Evolutionary conservation across 2,113 vertebrate species (phyloP).

Genomic region (Nematolebias whitei): DNA sequence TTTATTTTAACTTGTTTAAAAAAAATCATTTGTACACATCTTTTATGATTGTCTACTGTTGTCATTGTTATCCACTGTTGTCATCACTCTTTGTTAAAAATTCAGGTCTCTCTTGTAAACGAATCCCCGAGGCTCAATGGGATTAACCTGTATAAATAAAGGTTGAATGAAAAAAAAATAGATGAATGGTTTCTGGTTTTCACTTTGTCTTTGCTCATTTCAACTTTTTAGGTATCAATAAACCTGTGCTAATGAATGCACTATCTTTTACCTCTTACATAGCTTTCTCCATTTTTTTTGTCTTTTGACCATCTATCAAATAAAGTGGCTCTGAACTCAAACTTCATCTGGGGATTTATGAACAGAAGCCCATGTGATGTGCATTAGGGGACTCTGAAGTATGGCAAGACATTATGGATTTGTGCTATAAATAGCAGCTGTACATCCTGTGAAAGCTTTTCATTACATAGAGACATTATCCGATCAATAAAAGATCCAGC

Average conservation of each 20-base stretch:
- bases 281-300: constrained; percentile 18
- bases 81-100: too few species aligned
- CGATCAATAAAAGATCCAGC: constrained; percentile 61
- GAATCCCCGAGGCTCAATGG: too few species aligned
- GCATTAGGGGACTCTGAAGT: constrained; percentile 50
- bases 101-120: too few species aligned
- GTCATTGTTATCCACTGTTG: too few species aligned
- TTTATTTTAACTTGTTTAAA: too few species aligned
- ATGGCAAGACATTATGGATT: constrained; percentile 61
- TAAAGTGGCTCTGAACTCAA: constrained; percentile 44
- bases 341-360: constrained; percentile 60
- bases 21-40: too few species aligned
- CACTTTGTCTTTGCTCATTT: constrained; percentile 38
- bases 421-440: constrained; percentile 61
- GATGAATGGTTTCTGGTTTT: background rate
- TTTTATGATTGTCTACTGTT: too few species aligned
- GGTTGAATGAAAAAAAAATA: too few species aligned
- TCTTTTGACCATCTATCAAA: too few species aligned
- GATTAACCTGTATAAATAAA: too few species aligned
- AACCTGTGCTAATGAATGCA: too few species aligned
- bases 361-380: constrained; percentile 33
- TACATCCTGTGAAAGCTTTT: constrained; percentile 74
- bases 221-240: constrained; percentile 6
- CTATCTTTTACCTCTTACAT: constrained; percentile 18
- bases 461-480: constrained; percentile 71